Evolutionary conservation across 2,113 vertebrate genomes (phyloP).

Genomic region (Rallus limicola): DNA sequence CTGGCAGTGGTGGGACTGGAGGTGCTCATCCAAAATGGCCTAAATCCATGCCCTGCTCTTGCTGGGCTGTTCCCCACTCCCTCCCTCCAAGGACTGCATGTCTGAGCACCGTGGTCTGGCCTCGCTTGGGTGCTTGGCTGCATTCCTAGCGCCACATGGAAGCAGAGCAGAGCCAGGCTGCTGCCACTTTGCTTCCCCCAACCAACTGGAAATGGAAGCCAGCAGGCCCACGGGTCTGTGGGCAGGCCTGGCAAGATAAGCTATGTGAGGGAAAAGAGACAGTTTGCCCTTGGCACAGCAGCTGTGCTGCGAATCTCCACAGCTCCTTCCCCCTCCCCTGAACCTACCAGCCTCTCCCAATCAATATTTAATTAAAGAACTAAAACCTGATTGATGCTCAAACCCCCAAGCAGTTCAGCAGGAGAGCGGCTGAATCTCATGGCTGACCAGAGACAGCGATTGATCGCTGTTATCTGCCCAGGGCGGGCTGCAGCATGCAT

Average conservation of each 20-base stretch:
- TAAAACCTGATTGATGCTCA: constrained; percentile 35
- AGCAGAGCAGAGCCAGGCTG: background rate
- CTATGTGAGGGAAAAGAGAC: background rate
- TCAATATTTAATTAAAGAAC: constrained; percentile 70
- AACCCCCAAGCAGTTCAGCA: background rate
- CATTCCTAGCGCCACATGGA: background rate
- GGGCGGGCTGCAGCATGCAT: background rate
- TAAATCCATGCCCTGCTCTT: background rate
- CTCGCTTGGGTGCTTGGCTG: background rate
- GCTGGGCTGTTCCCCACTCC: background rate
- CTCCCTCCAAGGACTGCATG: fast-evolving
- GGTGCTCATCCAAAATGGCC: background rate
- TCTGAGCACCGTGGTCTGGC: background rate
- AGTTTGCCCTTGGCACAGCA: background rate
- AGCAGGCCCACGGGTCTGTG: fast-evolving
- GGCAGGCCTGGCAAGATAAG: background rate
- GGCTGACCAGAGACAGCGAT: background rate
- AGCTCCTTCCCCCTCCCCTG: background rate
- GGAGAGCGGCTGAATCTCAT: background rate
- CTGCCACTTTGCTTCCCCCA: background rate
- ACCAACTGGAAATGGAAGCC: background rate
- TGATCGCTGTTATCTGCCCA: background rate
- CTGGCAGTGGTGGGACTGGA: background rate
- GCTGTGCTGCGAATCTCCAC: fast-evolving
- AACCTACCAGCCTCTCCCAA: background rate